A percentile compares a stretch with the other conserved stretches of the same genome.
Evolutionary conservation across 2,797 vertebrate genomes (phyloP).

Genomic region (Pelobates cultripes): DNA sequence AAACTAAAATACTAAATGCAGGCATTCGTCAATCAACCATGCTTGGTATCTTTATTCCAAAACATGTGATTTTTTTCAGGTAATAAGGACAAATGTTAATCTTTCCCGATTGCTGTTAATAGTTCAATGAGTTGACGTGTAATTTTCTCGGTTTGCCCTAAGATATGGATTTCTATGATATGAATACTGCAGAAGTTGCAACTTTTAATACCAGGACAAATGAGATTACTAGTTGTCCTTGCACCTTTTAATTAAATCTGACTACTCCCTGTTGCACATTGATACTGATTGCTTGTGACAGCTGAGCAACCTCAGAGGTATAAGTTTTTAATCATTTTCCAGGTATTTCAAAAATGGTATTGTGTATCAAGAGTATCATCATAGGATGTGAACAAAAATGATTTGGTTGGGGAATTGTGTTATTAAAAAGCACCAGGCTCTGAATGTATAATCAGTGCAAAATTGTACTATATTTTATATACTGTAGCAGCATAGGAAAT

Average conservation of each 20-base stretch:
- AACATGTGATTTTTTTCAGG: too few species aligned
- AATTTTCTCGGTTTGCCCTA: neutral
- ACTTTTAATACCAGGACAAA: neutral
- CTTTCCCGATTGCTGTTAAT: neutral
- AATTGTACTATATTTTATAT: too few species aligned
- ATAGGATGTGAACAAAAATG: too few species aligned
- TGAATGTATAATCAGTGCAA: too few species aligned
- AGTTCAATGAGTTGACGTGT: neutral
- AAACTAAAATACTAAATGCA: too few species aligned
- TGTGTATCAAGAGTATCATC: too few species aligned
- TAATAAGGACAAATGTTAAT: neutral
- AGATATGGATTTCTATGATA: neutral
- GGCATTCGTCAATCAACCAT: too few species aligned
- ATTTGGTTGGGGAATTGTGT: too few species aligned
- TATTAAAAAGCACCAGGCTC: too few species aligned
- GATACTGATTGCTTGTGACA: neutral
- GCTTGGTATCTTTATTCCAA: too few species aligned
- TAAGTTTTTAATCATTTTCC: neutral
- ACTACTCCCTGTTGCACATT: neutral
- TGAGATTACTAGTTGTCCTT: neutral
- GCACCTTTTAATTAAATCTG: conserved; percentile 1
- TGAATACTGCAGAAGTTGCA: neutral
- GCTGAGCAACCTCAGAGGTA: neutral
- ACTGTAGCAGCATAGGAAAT: too few species aligned
- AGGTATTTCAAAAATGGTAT: too few species aligned